These are phyloP conservation scores for Trematomus loennbergii DNA, from an alignment of 2,113 vertebrate genomes.

Conservation along the genomic window DNA sequence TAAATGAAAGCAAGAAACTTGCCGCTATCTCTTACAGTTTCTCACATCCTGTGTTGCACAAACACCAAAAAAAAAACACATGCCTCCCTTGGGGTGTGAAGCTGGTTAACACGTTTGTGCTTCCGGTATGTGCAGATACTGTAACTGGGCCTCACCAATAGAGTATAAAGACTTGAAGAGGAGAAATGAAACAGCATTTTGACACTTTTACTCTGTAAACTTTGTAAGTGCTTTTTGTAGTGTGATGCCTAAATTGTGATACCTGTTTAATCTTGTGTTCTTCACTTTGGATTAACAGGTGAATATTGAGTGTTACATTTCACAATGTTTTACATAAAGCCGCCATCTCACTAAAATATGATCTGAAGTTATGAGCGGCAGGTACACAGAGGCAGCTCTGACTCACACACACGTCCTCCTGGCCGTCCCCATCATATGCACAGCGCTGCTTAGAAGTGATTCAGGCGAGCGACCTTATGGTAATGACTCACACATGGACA, in stretches of 20 bases:
- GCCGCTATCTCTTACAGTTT: background rate
- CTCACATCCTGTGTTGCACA: background rate
- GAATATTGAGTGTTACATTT: background rate
- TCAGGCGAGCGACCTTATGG: constrained; percentile 2
- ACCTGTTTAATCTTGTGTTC: background rate
- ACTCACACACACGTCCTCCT: constrained; percentile 19
- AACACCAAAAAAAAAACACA: background rate
- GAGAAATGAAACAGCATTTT: background rate
- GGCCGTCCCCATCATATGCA: constrained; percentile 22
- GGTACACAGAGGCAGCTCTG: background rate
- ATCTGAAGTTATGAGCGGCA: background rate
- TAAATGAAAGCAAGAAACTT: background rate
- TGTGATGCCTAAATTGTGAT: background rate
- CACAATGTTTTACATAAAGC: background rate
- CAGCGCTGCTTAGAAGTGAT: constrained; percentile 7
- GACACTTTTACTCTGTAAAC: background rate
- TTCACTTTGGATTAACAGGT: background rate
- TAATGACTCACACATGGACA: constrained; percentile 39
- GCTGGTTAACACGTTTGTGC: background rate
- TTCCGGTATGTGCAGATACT: background rate
- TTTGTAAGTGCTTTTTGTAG: background rate
- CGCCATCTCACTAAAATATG: background rate
- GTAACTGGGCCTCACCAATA: background rate
- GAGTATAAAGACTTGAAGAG: background rate
- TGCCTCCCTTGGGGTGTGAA: background rate